These are phyloP conservation scores for Pseudochirops cupreus DNA, from an alignment of 2,797 vertebrate species.

Conservation along the genomic window DNA sequence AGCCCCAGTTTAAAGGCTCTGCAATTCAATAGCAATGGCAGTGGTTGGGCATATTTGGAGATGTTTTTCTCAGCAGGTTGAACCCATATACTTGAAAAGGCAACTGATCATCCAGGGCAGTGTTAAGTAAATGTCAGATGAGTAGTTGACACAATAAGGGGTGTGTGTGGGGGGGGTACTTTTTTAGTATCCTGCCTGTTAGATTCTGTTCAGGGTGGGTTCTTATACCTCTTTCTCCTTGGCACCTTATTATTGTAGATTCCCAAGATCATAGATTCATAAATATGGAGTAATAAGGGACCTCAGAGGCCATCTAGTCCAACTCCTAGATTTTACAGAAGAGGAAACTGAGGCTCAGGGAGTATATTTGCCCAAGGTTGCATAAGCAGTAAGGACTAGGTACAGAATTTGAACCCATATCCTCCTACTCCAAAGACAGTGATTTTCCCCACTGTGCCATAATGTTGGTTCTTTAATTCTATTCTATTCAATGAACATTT, in stretches of 20 bases:
- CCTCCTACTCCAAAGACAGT: background rate
- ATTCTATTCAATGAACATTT: background rate
- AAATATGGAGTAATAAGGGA: background rate
- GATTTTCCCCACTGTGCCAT: background rate
- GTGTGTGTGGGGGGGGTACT: background rate
- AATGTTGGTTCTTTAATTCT: background rate
- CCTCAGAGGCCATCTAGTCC: background rate
- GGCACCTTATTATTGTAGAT: background rate
- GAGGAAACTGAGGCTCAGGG: background rate
- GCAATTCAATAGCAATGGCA: background rate
- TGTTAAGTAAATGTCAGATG: background rate
- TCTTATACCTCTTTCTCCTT: background rate
- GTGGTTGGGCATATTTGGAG: background rate
- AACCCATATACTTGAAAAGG: background rate
- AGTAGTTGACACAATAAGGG: background rate
- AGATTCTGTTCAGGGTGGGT: background rate
- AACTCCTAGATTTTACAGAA: too few relatives aligned
- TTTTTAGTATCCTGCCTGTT: background rate
- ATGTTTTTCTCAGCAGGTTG: background rate
- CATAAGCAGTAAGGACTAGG: background rate
- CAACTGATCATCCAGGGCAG: background rate
- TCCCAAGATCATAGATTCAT: background rate
- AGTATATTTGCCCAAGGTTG: background rate
- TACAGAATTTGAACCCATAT: background rate
- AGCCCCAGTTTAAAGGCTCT: background rate